Evolutionary conservation across 1,140 invertebrate species (phyloP).

Genomic region (Atopsyche davidsoni): DNA sequence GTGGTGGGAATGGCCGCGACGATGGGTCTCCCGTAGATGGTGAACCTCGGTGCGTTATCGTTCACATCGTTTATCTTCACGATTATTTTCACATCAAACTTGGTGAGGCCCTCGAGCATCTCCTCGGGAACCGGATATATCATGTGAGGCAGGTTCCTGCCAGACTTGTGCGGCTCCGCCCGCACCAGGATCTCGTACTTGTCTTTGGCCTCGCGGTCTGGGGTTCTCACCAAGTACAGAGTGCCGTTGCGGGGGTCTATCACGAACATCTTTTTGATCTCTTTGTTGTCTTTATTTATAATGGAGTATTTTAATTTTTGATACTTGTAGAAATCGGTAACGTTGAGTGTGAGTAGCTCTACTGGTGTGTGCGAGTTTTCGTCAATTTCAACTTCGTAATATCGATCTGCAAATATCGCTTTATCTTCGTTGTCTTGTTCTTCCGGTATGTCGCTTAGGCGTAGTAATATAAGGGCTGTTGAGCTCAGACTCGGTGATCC

Average conservation of each 20-base stretch:
- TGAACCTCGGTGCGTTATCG: conserved; percentile 73
- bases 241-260: conserved; percentile 68
- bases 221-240: conserved; percentile 59
- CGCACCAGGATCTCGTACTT: conserved; percentile 62
- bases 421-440: conserved; percentile 45
- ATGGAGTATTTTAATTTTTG: conserved; percentile 55
- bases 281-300: conserved; percentile 50
- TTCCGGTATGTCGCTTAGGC: conserved; percentile 60
- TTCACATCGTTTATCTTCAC: conserved; percentile 74
- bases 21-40: conserved; percentile 62
- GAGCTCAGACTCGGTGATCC: conserved; percentile 75
- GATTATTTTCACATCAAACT: conserved; percentile 58
- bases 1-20: conserved; percentile 72
- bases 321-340: conserved; percentile 53
- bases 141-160: conserved; percentile 60
- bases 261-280: conserved; percentile 54
- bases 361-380: conserved; percentile 66
- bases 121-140: conserved; percentile 67
- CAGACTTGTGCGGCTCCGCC: conserved; percentile 59
- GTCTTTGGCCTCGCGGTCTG: conserved; percentile 61
- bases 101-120: conserved; percentile 57
- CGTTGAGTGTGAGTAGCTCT: conserved; percentile 62
- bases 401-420: conserved; percentile 63
- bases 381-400: conserved; percentile 71
- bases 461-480: conserved; percentile 64